Base-by-base conservation (phyloP, 2,888 invertebrate species). In the Acholoe squamosa region DNA sequence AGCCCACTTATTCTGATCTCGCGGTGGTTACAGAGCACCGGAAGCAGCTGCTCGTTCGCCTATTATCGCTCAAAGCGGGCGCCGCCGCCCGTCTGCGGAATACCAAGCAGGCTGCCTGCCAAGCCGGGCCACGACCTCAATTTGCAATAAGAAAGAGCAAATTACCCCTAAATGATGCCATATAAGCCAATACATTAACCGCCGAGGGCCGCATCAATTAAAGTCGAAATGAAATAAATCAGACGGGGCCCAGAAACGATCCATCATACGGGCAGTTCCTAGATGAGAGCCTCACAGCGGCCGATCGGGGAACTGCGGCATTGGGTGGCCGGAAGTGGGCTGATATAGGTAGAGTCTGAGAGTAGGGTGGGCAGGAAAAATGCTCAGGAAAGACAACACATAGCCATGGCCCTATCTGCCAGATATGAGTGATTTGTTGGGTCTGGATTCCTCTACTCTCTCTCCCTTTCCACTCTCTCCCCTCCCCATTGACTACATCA, bases 81-180 rank as follows among this genome's bases (percentile, higher is more conserved):
- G 86, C 54, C 80, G 34, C 16, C n/a, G 28, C 76, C 43, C 43
- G 80, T 10, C 84, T 84, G 51, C n/a, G 51, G 84, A 84, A 43
- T 84, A 84, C 84, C 84, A 43, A n/a, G 54, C 86, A n/a, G 54
- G 86, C 25, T 19, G 54, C 54, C 10, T n/a, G 31, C n/a, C 25
- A 28, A 43, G 84, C 84, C 84, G 56, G 86, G 86, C 54, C 86
- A 54, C 86, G 86, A 86, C 86, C 86, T 86, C 86, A 86, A 86
- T 86, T 86, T 86, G 86, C 86, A 86, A 86, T 86, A 86, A 86
- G 86, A 86, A 86, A 86, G 86, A 86, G 86, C 54, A 86, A 86
- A 86, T 86, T 86, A 86, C 86, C 86, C 56, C 86, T 86, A 86
- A 86, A 86, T 86, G 86, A 86, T 86, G 86, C 33, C 52, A 86